Conservation (phyloP, 2,888 invertebrate genomes). For the Epinotia nisella region DNA sequence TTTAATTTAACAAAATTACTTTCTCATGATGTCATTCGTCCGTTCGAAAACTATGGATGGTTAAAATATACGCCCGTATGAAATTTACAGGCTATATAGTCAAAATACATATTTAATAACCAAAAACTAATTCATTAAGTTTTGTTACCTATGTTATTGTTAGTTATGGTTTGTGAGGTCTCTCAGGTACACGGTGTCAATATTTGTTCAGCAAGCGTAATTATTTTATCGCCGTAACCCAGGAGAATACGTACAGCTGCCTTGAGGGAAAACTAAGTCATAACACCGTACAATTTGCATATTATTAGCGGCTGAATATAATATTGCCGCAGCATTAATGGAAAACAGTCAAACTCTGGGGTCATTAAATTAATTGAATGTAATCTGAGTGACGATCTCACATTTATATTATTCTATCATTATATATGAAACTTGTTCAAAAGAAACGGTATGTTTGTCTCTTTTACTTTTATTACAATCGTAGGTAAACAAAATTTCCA, state of each 20-base stretch:
- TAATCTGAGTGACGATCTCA: background rate
- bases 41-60: too few relatives aligned
- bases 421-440: too few relatives aligned
- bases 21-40: too few relatives aligned
- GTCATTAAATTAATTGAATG: slow-evolving; percentile 5
- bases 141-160: too few relatives aligned
- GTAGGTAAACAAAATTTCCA: too few relatives aligned
- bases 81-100: too few relatives aligned
- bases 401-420: background rate
- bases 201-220: background rate
- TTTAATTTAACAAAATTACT: too few relatives aligned
- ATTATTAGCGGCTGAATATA: slow-evolving; percentile 21
- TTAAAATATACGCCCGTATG: too few relatives aligned
- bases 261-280: slow-evolving; percentile 15
- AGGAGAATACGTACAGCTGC: background rate
- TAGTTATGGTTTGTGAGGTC: background rate
- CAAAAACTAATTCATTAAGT: too few relatives aligned
- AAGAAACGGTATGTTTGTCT: background rate
- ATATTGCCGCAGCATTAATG: background rate
- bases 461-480: background rate
- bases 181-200: background rate
- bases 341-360: background rate
- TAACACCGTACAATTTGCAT: slow-evolving; percentile 10
- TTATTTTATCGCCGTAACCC: background rate
- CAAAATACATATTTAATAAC: too few relatives aligned